A percentile compares a stretch with the other conserved stretches of the same genome.
These are phyloP conservation scores for Myotis davidii DNA, from an alignment of 2,113 vertebrate species.

Conservation along the genomic window DNA sequence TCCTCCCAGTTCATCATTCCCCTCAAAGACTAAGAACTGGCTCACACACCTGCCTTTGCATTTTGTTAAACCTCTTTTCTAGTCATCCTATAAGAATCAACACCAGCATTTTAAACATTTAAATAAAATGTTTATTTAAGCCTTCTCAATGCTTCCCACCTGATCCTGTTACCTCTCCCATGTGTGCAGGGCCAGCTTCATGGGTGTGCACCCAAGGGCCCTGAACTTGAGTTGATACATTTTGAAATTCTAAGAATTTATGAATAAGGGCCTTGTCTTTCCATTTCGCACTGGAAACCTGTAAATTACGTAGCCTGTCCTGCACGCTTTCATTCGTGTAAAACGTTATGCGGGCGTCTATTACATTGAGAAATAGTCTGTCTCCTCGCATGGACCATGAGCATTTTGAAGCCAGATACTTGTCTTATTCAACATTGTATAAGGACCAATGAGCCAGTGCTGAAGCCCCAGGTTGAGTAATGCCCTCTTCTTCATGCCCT, in stretches of 20 bases:
- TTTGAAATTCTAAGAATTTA: neutral
- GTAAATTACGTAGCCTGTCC: neutral
- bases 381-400: neutral
- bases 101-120: neutral
- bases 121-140: too few relatives aligned
- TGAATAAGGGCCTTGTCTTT: neutral
- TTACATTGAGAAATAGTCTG: neutral
- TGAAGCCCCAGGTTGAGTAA: neutral
- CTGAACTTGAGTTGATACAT: neutral
- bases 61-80: neutral
- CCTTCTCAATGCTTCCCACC: neutral
- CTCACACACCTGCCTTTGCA: neutral
- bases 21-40: neutral
- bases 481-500: slow-evolving; percentile 27
- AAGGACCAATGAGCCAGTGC: neutral
- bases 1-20: neutral
- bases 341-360: neutral
- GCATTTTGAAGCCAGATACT: neutral
- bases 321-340: neutral
- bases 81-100: neutral
- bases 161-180: neutral
- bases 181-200: neutral
- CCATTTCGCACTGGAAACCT: neutral
- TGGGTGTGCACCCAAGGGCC: neutral
- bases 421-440: neutral